These are phyloP conservation scores for Poecilia wingei DNA, from an alignment of 2,797 vertebrate species.

Conservation along the genomic window DNA sequence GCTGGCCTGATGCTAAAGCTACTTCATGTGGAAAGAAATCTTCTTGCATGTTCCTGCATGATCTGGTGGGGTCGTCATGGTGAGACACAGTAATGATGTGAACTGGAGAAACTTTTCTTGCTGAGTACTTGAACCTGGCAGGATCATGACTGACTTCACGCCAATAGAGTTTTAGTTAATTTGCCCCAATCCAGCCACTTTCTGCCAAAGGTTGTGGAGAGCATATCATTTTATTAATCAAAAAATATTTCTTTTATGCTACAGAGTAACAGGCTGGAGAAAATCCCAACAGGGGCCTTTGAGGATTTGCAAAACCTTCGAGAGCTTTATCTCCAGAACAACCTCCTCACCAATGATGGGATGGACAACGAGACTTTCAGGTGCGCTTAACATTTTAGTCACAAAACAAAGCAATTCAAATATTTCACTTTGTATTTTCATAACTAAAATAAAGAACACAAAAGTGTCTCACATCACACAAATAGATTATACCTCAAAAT, in stretches of 20 bases:
- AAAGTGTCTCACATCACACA: neutral
- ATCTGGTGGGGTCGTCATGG: neutral
- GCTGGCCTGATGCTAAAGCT: neutral
- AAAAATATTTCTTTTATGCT: slow-evolving; percentile 10
- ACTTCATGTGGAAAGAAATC: neutral
- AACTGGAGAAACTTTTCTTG: neutral
- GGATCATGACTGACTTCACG: neutral
- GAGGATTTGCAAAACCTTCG: slow-evolving; percentile 86
- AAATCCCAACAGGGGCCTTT: slow-evolving; percentile 91
- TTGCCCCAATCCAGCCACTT: neutral
- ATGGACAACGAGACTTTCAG: slow-evolving; percentile 96
- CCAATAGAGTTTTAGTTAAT: neutral
- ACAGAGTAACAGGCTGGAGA: slow-evolving; percentile 96
- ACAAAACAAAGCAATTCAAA: neutral
- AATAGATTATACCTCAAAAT: neutral
- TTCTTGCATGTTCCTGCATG: neutral
- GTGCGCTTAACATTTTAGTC: slow-evolving; percentile 67
- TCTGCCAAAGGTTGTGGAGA: neutral
- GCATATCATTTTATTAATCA: neutral
- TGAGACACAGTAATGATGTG: neutral
- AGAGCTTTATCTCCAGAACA: slow-evolving; percentile 96
- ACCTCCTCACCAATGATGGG: slow-evolving; percentile 90
- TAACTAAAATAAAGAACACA: neutral
- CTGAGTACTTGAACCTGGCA: neutral
- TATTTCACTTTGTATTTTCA: neutral